phyloP scores from a whole-genome alignment of 37 sponge, comb jelly and placozoan species.

The Chondrosia reniformis region DNA sequence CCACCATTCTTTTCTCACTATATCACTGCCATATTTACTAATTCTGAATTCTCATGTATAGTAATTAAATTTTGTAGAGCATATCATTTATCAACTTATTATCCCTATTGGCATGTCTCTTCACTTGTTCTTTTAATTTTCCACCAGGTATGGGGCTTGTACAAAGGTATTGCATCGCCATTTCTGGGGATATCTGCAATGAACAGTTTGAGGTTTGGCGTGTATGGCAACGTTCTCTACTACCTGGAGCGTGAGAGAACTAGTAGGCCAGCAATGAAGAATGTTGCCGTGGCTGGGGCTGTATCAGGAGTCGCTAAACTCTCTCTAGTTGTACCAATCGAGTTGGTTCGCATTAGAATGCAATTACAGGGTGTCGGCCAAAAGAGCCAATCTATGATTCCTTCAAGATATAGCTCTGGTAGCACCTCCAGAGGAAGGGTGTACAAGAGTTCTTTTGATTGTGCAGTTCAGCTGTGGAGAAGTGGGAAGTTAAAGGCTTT shows the following conservation, averaged over 20 bases:
- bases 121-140: neutral
- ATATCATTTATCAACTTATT: too few relatives aligned
- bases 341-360: conserved; percentile 81
- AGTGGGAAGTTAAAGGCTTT: conserved; percentile 57
- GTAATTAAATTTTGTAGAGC: too few relatives aligned
- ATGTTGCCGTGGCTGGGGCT: conserved; percentile 63
- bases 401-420: neutral
- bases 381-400: neutral
- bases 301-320: conserved; percentile 59
- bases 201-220: conserved; percentile 84
- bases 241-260: conserved; percentile 14
- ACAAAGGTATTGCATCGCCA: conserved; percentile 87
- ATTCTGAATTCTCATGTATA: too few relatives aligned
- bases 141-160: conserved; percentile 67
- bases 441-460: conserved; percentile 64
- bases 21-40: too few relatives aligned
- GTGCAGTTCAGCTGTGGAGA: conserved; percentile 44
- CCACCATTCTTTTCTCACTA: too few relatives aligned
- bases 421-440: neutral
- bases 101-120: too few relatives aligned
- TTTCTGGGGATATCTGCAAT: conserved; percentile 69
- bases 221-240: conserved; percentile 61
- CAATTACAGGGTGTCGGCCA: conserved; percentile 60
- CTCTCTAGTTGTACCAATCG: conserved; percentile 54
- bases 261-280: neutral